A percentile compares a stretch with the other conserved stretches of the same genome.
These are phyloP conservation scores for Maniola jurtina DNA, from an alignment of 1,140 invertebrate genomes.

Conservation along the genomic window DNA sequence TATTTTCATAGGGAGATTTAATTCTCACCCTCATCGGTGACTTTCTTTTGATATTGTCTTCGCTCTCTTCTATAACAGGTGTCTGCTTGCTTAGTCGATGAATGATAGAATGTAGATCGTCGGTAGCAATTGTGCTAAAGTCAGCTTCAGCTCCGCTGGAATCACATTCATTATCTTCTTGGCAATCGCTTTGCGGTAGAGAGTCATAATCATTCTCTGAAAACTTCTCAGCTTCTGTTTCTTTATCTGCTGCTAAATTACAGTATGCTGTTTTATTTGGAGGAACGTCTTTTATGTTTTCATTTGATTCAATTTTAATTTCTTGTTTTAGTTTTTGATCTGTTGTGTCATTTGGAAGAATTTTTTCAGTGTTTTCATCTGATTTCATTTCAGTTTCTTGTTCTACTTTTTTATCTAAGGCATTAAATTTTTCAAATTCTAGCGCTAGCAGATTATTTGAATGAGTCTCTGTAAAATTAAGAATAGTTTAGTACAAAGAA, in stretches of 20 bases:
- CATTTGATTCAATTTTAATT: constrained; percentile 29
- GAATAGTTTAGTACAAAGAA: background rate
- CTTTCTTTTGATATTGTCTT: constrained; percentile 40
- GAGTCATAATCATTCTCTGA: background rate
- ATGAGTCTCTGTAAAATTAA: background rate
- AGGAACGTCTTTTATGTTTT: constrained; percentile 8
- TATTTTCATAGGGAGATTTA: constrained; percentile 71
- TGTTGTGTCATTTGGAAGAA: no score
- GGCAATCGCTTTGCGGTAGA: no score
- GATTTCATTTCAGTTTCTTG: constrained; percentile 12
- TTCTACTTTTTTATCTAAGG: constrained; percentile 1
- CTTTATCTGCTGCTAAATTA: constrained; percentile 1
- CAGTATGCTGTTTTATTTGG: background rate
- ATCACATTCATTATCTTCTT: background rate
- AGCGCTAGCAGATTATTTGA: background rate
- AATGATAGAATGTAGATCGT: constrained; percentile 46
- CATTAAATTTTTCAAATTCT: background rate
- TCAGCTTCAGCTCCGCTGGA: constrained; percentile 13
- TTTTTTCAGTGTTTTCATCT: no score
- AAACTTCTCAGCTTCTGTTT: constrained; percentile 7
- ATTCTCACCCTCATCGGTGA: constrained; percentile 54
- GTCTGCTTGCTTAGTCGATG: constrained; percentile 49
- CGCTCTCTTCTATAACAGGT: constrained; percentile 51
- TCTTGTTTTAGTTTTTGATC: background rate
- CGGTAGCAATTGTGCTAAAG: constrained; percentile 28